phyloP scores from a whole-genome alignment of 2,797 vertebrate genomes.

The Cebuella pygmaea region DNA sequence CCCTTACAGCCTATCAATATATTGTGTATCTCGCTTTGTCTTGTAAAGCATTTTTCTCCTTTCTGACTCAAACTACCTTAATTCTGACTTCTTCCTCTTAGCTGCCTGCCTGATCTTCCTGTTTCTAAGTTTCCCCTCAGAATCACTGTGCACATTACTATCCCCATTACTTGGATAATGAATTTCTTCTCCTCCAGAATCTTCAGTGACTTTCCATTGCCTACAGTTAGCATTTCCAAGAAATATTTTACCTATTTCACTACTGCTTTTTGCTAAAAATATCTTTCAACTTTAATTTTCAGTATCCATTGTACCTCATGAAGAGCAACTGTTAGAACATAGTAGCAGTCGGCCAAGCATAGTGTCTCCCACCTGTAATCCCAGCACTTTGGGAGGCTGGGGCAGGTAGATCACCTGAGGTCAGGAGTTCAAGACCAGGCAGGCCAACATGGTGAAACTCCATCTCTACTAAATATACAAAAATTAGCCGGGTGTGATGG shows the following conservation, averaged over 20 bases:
- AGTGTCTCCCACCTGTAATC: background rate
- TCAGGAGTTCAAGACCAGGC: background rate
- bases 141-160: background rate
- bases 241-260: no score
- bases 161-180: background rate
- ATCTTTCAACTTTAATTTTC: background rate
- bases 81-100: background rate
- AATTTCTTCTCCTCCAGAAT: background rate
- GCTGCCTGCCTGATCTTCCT: no score
- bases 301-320: no score
- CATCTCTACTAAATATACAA: background rate
- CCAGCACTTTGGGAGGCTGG: background rate
- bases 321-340: background rate
- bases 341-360: background rate
- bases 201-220: background rate
- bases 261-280: background rate
- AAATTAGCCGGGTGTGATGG: background rate
- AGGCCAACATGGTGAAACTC: background rate
- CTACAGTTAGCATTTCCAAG: background rate
- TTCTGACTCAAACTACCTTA: background rate
- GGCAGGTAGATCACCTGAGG: background rate
- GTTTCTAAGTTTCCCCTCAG: background rate
- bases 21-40: background rate
- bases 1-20: background rate
- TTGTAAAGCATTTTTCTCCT: background rate